Conservation (phyloP, 2,888 invertebrate species). For the Chironomus riparius region DNA sequence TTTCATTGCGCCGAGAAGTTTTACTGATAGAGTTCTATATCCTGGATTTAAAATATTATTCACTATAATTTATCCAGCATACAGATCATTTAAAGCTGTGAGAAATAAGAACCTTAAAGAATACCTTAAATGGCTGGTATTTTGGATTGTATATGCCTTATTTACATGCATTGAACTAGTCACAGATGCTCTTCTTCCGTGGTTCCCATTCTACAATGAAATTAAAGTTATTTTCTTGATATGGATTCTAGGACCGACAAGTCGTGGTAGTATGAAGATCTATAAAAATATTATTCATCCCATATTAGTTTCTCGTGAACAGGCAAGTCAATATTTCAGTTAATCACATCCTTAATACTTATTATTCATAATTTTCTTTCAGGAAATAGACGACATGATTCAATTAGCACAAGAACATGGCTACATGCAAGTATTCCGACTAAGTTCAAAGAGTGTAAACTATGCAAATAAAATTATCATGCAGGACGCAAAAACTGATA, state of each 20-base stretch:
- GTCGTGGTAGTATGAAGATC: conserved; percentile 2
- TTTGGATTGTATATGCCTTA: conserved; percentile 22
- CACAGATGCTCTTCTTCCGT: conserved; percentile 10
- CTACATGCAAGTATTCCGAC: conserved; percentile 14
- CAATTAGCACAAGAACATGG: conserved; percentile 20
- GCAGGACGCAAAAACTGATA: conserved; percentile 8
- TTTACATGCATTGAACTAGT: conserved; percentile 21
- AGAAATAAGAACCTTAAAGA: conserved; percentile 21
- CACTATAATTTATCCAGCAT: conserved; percentile 20
- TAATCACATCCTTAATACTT: no score
- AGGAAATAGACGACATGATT: conserved; percentile 26
- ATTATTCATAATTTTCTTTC: background rate
- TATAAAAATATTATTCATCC: conserved; percentile 22
- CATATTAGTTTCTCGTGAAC: conserved; percentile 14
- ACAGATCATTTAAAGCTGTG: conserved; percentile 22
- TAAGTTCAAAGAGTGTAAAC: conserved; percentile 22
- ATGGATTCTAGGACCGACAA: conserved; percentile 15
- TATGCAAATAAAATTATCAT: conserved; percentile 25
- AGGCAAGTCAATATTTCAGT: background rate
- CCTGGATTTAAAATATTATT: conserved; percentile 39
- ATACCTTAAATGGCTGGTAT: conserved; percentile 17
- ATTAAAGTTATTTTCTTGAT: conserved; percentile 23
- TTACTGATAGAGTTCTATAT: conserved; percentile 53
- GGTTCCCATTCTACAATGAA: conserved; percentile 21
- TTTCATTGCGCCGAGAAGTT: conserved; percentile 37